These are phyloP conservation scores for Paramormyrops hopkinsi DNA, from an alignment of 2,797 vertebrate species.

Conservation along the genomic window DNA sequence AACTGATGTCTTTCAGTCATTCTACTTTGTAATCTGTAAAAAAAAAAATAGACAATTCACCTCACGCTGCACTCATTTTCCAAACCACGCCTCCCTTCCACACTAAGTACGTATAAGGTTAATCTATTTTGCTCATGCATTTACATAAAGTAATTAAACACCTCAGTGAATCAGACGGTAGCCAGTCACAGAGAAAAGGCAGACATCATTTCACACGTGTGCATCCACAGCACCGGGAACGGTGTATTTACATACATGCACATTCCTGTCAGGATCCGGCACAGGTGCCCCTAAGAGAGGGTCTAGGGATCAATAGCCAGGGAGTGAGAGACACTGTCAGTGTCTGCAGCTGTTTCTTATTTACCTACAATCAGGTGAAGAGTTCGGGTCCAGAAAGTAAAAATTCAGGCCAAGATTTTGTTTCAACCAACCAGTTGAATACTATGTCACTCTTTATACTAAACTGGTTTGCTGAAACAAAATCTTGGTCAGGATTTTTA, in stretches of 20 bases:
- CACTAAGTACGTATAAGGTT: neutral
- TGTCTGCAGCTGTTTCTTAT: neutral
- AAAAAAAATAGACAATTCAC: neutral
- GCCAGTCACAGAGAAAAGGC: neutral
- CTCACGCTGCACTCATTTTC: neutral
- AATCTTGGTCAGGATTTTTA: neutral
- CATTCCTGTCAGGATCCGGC: neutral
- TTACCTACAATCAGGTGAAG: neutral
- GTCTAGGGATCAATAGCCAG: neutral
- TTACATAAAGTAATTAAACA: constrained; percentile 13
- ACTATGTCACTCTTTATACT: neutral
- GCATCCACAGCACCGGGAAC: neutral
- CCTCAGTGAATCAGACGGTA: neutral
- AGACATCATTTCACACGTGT: neutral
- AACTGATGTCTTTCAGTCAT: neutral
- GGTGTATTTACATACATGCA: neutral
- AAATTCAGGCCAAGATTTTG: neutral
- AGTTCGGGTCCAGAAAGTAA: neutral
- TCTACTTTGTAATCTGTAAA: constrained; percentile 4
- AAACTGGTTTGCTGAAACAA: neutral
- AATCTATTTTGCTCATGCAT: constrained; percentile 1
- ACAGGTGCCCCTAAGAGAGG: neutral
- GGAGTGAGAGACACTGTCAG: neutral
- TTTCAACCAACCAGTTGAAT: neutral
- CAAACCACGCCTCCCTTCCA: neutral